phyloP scores from a whole-genome alignment of 1,140 invertebrate species.

The Zaprionus inermis region DNA sequence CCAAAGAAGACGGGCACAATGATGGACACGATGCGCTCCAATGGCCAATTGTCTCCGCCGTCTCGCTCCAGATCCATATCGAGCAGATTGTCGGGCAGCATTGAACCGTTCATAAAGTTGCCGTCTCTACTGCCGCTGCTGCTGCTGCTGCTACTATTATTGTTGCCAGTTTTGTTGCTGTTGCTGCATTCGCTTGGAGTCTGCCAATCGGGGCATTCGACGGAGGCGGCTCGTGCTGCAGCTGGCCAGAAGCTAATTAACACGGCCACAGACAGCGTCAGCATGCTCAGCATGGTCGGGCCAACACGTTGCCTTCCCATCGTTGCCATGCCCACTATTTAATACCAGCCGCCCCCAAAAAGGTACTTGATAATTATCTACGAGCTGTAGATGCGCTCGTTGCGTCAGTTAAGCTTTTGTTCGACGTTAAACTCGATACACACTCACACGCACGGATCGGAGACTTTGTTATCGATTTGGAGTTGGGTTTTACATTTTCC shows the following conservation, averaged over 20 bases:
- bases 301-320: conserved; percentile 12
- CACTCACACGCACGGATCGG: too few species aligned
- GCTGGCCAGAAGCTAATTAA: conserved; percentile 42
- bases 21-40: conserved; percentile 86
- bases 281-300: not conserved
- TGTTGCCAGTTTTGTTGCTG: conserved; percentile 17
- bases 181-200: conserved; percentile 44
- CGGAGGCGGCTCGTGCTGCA: conserved; percentile 12
- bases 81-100: conserved; percentile 57
- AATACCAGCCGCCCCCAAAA: conserved; percentile 3
- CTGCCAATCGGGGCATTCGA: conserved; percentile 46
- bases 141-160: conserved; percentile 13
- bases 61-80: conserved; percentile 64
- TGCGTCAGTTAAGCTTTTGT: conserved; percentile 23
- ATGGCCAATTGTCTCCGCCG: conserved; percentile 58
- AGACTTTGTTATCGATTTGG: conserved; percentile 1
- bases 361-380: conserved; percentile 35
- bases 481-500: conserved; percentile 29
- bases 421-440: not conserved
- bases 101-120: conserved; percentile 34
- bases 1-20: conserved; percentile 95
- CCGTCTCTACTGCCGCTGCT: not conserved
- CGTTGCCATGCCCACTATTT: conserved; percentile 26
- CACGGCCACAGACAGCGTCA: conserved; percentile 15
- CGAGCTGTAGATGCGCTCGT: conserved; percentile 9